These are phyloP conservation scores for Monopterus albus DNA, from an alignment of 2,113 vertebrate species.

Conservation along the genomic window DNA sequence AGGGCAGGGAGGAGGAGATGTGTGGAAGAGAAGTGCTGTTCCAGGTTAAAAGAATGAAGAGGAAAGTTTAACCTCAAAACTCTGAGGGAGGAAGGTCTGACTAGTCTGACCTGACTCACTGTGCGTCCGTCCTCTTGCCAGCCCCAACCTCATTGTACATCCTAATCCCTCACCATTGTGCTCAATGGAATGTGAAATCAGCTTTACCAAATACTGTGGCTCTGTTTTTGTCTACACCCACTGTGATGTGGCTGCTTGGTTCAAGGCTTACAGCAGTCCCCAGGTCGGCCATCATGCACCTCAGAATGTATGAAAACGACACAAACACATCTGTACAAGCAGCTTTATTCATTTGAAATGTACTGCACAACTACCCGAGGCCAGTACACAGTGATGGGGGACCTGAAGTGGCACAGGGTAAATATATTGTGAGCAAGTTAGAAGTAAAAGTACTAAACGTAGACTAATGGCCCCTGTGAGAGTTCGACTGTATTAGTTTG, in stretches of 20 bases:
- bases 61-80: slow-evolving; percentile 10
- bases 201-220: slow-evolving; percentile 42
- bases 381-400: no score
- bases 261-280: not conserved
- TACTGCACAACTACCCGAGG: no score
- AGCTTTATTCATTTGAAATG: not conserved
- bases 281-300: not conserved
- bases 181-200: slow-evolving; percentile 72
- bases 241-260: slow-evolving; percentile 18
- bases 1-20: not conserved
- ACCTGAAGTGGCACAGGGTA: no score
- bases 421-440: no score
- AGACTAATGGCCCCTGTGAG: no score
- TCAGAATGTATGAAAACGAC: not conserved
- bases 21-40: not conserved
- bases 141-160: slow-evolving; percentile 61
- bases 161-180: slow-evolving; percentile 70
- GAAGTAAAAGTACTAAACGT: no score
- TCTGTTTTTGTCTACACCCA: slow-evolving; percentile 33
- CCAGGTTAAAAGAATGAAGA: slow-evolving; percentile 12
- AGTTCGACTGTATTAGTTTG: no score
- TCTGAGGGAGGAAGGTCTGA: slow-evolving; percentile 2
- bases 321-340: not conserved
- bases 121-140: slow-evolving; percentile 52
- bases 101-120: slow-evolving; percentile 32